Base-by-base conservation (phyloP, 1,140 invertebrate genomes). In the Scaptomyza montana region DNA sequence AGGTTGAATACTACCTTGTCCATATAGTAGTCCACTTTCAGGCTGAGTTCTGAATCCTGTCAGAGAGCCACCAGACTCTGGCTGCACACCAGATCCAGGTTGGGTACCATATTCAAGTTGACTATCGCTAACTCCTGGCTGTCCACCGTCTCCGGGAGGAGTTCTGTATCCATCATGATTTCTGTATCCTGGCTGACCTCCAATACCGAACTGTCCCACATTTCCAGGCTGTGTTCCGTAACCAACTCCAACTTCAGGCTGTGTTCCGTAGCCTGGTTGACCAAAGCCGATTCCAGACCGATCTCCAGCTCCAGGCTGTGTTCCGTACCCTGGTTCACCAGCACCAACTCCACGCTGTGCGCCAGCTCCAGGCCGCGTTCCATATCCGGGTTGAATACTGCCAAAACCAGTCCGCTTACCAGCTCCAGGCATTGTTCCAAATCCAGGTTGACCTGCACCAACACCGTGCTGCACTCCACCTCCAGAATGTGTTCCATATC, bases 401-500 rank as follows among this genome's bases (percentile, higher is more conserved):
- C 16, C 49, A 2, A 10, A 70, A 10, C 47, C 33, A n/a, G n/a
- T n/a, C n/a, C n/a, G n/a, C n/a, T n/a, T n/a, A 8, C 55, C 61
- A 39, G 46, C 3, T 54, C 51, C 67, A 33, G 55, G 2, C 4
- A 51, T 51, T 28, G 19, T 13, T 13, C 57, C 71, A 45, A 33
- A 16, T 21, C 46, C 61, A n/a, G 62, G 33, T 21, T 65, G 54
- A 3, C 25, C n/a, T 0, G 46, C 47, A 10, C 9, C 33, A 25
- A 13, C 43, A 39, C 61, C 73, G 0, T 57, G 45, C 8, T 6
- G 30, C 7, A 5, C 30, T 33, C 12, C 43, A 25, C 13, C 43
- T 50, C 67, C 73, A 0, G 57, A 43, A 6, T 74, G 74, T 0
- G 49, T n/a, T 28, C 64, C 70, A 21, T 77, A 69, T 4, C 69